phyloP scores from a whole-genome alignment of 2,888 invertebrate species.

The Serrognathus titanus region DNA sequence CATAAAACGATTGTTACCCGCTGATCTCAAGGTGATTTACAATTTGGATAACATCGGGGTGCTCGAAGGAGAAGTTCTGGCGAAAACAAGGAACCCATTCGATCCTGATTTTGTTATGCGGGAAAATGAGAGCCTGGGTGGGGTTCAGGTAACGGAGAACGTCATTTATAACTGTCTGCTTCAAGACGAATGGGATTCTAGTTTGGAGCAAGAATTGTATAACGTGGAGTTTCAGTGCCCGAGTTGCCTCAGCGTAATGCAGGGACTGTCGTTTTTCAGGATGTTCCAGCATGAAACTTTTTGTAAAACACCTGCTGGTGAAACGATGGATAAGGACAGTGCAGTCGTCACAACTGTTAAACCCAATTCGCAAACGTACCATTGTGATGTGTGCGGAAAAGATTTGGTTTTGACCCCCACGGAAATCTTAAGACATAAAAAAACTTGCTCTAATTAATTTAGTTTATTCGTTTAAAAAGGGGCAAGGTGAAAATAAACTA shows the following conservation, averaged over 20 bases:
- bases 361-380: slow-evolving; percentile 53
- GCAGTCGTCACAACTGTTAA: slow-evolving; percentile 31
- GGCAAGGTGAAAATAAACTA: no score
- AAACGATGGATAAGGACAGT: slow-evolving; percentile 31
- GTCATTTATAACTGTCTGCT: slow-evolving; percentile 73
- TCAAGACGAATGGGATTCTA: slow-evolving; percentile 67
- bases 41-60: slow-evolving; percentile 50
- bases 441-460: slow-evolving; percentile 47
- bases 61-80: slow-evolving; percentile 47
- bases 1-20: slow-evolving; percentile 76
- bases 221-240: slow-evolving; percentile 70
- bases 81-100: slow-evolving; percentile 61
- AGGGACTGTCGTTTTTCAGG: slow-evolving; percentile 61
- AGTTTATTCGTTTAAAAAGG: background rate
- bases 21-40: slow-evolving; percentile 77
- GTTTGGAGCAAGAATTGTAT: slow-evolving; percentile 58
- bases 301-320: slow-evolving; percentile 40
- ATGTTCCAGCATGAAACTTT: slow-evolving; percentile 69
- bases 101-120: slow-evolving; percentile 59
- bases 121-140: slow-evolving; percentile 73
- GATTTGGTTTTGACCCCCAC: slow-evolving; percentile 70
- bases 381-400: slow-evolving; percentile 69
- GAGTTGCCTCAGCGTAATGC: slow-evolving; percentile 62
- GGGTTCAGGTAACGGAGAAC: slow-evolving; percentile 75
- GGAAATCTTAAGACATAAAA: slow-evolving; percentile 84